These are phyloP conservation scores for Acanthurus tractus DNA, from an alignment of 2,797 vertebrate species.

Conservation along the genomic window DNA sequence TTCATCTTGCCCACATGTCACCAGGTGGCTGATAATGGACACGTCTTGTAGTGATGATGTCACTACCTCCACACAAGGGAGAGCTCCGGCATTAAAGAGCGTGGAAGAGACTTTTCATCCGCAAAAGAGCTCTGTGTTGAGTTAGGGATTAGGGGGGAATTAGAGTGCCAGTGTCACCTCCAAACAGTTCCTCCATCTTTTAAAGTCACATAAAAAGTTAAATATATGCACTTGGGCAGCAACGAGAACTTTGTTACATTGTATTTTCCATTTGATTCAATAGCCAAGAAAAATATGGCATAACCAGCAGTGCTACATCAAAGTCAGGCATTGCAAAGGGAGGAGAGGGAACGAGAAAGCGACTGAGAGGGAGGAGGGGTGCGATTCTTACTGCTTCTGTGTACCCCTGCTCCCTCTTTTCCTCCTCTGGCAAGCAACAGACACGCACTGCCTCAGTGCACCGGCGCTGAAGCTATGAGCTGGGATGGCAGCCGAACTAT, in stretches of 20 bases:
- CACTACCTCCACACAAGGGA: slow-evolving; percentile 68
- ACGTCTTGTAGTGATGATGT: slow-evolving; percentile 75
- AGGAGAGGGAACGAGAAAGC: slow-evolving; percentile 61
- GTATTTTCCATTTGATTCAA: slow-evolving; percentile 87
- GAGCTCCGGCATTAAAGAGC: slow-evolving; percentile 59
- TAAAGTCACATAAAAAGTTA: slow-evolving; percentile 78
- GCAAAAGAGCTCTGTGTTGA: slow-evolving; percentile 78
- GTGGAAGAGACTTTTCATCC: slow-evolving; percentile 74
- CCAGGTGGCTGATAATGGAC: slow-evolving; percentile 79
- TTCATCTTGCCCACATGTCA: slow-evolving; percentile 72
- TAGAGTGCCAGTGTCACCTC: slow-evolving; percentile 80
- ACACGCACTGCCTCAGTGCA: slow-evolving; percentile 57
- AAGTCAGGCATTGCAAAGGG: slow-evolving; percentile 77
- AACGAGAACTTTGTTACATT: slow-evolving; percentile 84
- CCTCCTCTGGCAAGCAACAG: slow-evolving; percentile 83
- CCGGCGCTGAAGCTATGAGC: slow-evolving; percentile 51
- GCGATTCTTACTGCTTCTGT: slow-evolving; percentile 68
- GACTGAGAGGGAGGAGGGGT: slow-evolving; percentile 52
- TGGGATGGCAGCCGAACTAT: slow-evolving; percentile 65
- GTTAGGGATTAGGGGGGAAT: slow-evolving; percentile 79
- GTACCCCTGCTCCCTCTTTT: slow-evolving; percentile 83
- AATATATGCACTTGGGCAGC: slow-evolving; percentile 78
- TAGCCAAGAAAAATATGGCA: slow-evolving; percentile 92
- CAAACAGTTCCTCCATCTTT: slow-evolving; percentile 78
- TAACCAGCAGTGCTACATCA: slow-evolving; percentile 87